A percentile compares a stretch with the other conserved stretches of the same genome.
Conservation (phyloP, 2,797 vertebrate species). For the Chelon auratus region DNA sequence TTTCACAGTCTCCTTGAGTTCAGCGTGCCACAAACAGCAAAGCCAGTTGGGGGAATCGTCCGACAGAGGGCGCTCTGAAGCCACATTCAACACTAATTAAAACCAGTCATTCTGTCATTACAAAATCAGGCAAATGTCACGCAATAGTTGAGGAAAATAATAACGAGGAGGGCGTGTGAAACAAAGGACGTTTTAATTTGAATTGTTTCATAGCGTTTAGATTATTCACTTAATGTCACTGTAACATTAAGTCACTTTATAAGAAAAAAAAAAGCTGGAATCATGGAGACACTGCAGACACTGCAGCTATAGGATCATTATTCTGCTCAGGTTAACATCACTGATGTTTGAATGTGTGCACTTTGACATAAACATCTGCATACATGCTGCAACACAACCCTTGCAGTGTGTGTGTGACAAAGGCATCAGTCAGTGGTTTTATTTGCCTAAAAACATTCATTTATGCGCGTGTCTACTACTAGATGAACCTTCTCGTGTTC, state of each 20-base stretch:
- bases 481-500: neutral
- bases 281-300: neutral
- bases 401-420: too few relatives aligned
- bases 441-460: neutral
- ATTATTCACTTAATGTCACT: neutral
- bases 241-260: neutral
- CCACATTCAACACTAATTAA: constrained; percentile 65
- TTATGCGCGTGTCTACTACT: neutral
- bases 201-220: neutral
- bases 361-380: neutral
- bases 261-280: neutral
- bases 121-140: constrained; percentile 9
- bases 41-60: constrained; percentile 29
- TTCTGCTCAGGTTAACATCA: neutral
- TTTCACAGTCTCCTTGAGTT: constrained; percentile 7
- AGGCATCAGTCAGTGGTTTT: neutral
- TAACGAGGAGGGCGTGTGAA: neutral
- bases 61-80: constrained; percentile 86
- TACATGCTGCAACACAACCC: neutral
- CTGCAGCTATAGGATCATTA: neutral
- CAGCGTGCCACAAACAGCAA: constrained; percentile 15
- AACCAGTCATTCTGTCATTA: constrained; percentile 37
- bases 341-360: neutral
- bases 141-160: neutral
- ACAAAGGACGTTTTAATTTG: neutral